These are phyloP conservation scores for Odontothrips loti DNA, from an alignment of 2,888 invertebrate species.

Conservation along the genomic window DNA sequence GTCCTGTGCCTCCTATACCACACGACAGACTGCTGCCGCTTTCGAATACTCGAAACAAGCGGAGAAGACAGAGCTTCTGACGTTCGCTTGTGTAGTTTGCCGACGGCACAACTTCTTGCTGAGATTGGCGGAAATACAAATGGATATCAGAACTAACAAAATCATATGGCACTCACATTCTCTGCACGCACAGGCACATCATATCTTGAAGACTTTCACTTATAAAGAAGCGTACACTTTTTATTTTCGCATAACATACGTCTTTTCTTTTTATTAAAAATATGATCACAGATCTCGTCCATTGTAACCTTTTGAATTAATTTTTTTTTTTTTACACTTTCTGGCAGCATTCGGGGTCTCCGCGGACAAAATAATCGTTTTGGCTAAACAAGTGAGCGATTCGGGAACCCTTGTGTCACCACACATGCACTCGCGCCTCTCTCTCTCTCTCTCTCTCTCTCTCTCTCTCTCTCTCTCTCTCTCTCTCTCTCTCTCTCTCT, in stretches of 20 bases:
- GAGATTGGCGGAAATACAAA: neutral
- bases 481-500: neutral
- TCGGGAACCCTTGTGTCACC: neutral
- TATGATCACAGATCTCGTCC: conserved; percentile 22
- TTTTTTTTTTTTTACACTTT: neutral
- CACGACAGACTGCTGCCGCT: no score
- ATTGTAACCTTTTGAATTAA: neutral
- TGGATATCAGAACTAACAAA: neutral
- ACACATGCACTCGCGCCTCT: neutral
- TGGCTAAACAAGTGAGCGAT: conserved; percentile 17
- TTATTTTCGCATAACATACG: neutral
- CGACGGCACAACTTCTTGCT: no score
- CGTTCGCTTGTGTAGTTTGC: no score
- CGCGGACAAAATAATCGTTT: conserved; percentile 19
- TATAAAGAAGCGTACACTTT: no score
- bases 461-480: neutral
- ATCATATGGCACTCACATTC: neutral
- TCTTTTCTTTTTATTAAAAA: neutral
- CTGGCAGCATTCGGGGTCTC: neutral
- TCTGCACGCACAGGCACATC: no score
- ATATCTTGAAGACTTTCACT: no score
- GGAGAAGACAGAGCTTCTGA: no score
- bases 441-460: neutral
- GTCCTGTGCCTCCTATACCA: no score
- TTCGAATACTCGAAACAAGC: no score